Evolutionary conservation across 2,888 invertebrate genomes (phyloP), one percentile per base, ranked within the genome.

Genomic region (Campaea margaritaria): DNA sequence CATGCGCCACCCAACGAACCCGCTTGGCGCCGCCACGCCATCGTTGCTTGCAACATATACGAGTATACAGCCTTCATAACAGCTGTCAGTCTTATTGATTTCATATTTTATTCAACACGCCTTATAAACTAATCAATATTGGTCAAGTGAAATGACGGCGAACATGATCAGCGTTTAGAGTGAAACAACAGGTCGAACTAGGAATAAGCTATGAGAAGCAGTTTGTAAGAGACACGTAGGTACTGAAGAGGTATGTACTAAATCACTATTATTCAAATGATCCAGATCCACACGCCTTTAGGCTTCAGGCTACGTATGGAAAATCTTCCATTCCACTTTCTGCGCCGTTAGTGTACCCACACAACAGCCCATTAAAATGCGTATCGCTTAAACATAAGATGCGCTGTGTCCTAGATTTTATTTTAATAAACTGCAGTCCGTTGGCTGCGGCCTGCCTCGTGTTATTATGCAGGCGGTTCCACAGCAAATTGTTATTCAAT

Each of bases 1-100:
- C 55, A 66, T 70, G 73, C 70, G 69, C 70, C 55, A 66, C 50
- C 36, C 50, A 51, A n/a, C n/a, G n/a, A n/a, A 45, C 45, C 50
- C 9, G 62, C 64, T 54, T 65, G 66, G 67, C 70, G 68, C 63
- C 64, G 49, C 55, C 42, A 57, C 53, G 49, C 38, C 15, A 46
- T 48, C 62, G 49, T 53, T 9, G 31, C 45, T 49, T 55, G 57
- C 64, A 53, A 61, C 44, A 11, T 31, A 43, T 15, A 45, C n/a
- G n/a, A n/a, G n/a, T n/a, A 16, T 27, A 10, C 38, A 57, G 45
- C 50, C 28, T 50, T 34, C 50, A 49, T 45, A 50, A 57, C 57
- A 45, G 50, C 57, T 21, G 36, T 44, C 44, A 43, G n/a, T 47
- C 44, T 28, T 13, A 8, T n/a, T n/a, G n/a, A 45, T 45, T 45